Evolutionary conservation across 2,888 invertebrate genomes (phyloP).

Genomic region (Acanthoscelides obtectus): DNA sequence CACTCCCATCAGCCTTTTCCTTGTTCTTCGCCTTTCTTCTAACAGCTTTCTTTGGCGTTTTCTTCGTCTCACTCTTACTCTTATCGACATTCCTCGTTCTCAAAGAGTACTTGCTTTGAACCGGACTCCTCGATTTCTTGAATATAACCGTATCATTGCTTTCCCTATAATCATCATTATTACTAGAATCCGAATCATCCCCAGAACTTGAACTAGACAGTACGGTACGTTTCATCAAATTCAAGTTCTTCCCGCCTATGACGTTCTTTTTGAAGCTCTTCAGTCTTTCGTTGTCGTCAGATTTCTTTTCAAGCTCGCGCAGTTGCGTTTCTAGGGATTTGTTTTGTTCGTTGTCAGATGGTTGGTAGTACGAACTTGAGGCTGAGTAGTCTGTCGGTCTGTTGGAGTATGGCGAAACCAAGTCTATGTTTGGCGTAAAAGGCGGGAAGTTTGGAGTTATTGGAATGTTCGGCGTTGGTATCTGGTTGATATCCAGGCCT

Average conservation of each 20-base stretch:
- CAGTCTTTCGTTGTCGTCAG: slow-evolving; percentile 16
- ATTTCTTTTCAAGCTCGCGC: slow-evolving; percentile 35
- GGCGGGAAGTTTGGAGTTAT: slow-evolving; percentile 40
- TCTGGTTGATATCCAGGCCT: slow-evolving; percentile 29
- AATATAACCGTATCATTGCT: slow-evolving; percentile 25
- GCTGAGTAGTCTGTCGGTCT: slow-evolving; percentile 45
- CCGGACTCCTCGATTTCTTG: slow-evolving; percentile 15
- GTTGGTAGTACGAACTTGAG: slow-evolving; percentile 44
- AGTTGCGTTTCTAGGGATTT: slow-evolving; percentile 33
- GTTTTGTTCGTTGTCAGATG: slow-evolving; percentile 42
- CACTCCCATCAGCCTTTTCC: slow-evolving; percentile 1
- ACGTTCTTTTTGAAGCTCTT: slow-evolving; percentile 31
- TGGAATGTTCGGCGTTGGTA: slow-evolving; percentile 41
- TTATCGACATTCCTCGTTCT: slow-evolving; percentile 10
- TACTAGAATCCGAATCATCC: slow-evolving; percentile 1
- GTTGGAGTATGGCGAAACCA: slow-evolving; percentile 19
- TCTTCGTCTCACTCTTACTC: not conserved
- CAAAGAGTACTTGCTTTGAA: slow-evolving; percentile 15
- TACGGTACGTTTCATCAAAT: slow-evolving; percentile 25
- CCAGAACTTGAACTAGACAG: slow-evolving; percentile 12
- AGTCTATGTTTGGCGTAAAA: slow-evolving; percentile 30
- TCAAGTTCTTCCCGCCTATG: slow-evolving; percentile 40
- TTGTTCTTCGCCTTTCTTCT: not conserved
- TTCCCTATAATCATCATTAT: slow-evolving; percentile 9
- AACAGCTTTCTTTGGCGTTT: not conserved